Conservation (phyloP, 2,797 vertebrate genomes). For the Poecilia picta region DNA sequence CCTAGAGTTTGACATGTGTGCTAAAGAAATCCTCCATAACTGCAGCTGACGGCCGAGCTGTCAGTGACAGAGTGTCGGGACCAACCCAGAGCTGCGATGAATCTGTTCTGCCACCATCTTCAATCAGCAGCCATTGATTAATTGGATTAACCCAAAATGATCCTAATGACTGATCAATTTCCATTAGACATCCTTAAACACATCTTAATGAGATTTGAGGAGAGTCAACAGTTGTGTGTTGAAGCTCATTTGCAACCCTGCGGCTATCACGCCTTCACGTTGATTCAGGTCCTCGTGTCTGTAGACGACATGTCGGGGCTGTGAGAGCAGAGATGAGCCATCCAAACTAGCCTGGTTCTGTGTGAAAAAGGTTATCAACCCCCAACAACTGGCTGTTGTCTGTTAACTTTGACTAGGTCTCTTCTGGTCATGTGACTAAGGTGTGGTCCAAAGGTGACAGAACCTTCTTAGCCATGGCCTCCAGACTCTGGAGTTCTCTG, state of each 20-base stretch:
- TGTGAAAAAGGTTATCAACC: not conserved
- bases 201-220: slow-evolving; percentile 69
- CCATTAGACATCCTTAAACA: slow-evolving; percentile 73
- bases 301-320: no score
- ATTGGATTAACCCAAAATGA: slow-evolving; percentile 74
- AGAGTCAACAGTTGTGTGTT: slow-evolving; percentile 6
- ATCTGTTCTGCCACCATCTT: slow-evolving; percentile 37
- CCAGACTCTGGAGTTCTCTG: not conserved
- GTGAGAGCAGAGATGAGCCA: not conserved
- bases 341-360: not conserved
- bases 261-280: not conserved
- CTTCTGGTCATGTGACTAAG: not conserved
- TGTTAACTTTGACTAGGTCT: not conserved
- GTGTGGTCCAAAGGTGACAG: not conserved
- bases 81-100: slow-evolving; percentile 27
- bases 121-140: slow-evolving; percentile 75
- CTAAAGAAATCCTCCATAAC: slow-evolving; percentile 47
- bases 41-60: not conserved
- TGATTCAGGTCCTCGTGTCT: not conserved
- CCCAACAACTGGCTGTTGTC: not conserved
- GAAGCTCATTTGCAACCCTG: not conserved
- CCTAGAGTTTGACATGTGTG: slow-evolving; percentile 63
- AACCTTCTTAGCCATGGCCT: not conserved
- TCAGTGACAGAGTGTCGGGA: slow-evolving; percentile 14
- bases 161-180: slow-evolving; percentile 82